Base-by-base conservation (phyloP, 30 jellyfish, hydroid and myxozoan species). In the Cassiopea xamachana region DNA sequence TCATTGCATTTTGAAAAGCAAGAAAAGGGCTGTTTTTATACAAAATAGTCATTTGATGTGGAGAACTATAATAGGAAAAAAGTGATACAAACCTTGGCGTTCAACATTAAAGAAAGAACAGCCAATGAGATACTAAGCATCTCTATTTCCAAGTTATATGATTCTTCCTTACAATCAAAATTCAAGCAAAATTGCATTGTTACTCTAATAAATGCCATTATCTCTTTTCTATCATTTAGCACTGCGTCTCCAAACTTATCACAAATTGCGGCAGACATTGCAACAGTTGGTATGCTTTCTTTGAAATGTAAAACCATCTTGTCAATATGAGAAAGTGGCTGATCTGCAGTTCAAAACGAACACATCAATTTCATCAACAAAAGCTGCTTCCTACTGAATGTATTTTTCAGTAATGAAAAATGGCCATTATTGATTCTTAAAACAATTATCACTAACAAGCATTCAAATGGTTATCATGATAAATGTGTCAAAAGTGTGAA, bases 191-290 rank as follows among this genome's bases (percentile, higher is more conserved):
- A 74, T 64, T 82, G 73, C 78, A 94, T 70, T 9, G 82, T 62
- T 6, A 72, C 58, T 64, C 79, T 87, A 9, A 94, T 78, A 69
- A 94, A 94, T 19, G 86, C 49, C 58, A 87, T 80, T 16, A 86
- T 86, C 55, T 90, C 94, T 27, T 74, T 43, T 59, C 93, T 86
- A 46, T 94, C 87, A 60, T 94, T 60, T 68, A 90, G 58, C 44
- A 94, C 89, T 17, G 75, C 46, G 60, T 80, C 83, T 1, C 96
- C 98, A 77, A 79, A 91, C 2, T 81, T 69, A 48, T 94, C 98
- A 77, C 96, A 73, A 82, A 94, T 81, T 16, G 98, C 97, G 5
- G 98, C 85, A 47, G 86, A 70, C 88, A 87, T 70, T 62, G 94
- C 71, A 93, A 90, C 92, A 48, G 91, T 59, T 49, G 90, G 94